Evolutionary conservation across 2,113 vertebrate species (phyloP).

Genomic region (Nyctereutes procyonoides): DNA sequence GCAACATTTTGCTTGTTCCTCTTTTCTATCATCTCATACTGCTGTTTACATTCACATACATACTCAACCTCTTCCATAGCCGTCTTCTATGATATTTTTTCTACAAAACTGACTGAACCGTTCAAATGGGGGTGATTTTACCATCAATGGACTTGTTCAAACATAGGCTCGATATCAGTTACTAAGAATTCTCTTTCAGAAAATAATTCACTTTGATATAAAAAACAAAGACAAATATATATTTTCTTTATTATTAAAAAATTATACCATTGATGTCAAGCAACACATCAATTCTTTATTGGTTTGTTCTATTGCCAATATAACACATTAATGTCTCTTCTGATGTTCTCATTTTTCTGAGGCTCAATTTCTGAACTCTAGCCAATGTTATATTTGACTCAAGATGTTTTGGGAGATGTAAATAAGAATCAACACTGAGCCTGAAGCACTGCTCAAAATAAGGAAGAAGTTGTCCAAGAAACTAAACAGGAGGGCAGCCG

Average conservation of each 20-base stretch:
- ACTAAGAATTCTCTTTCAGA: constrained; percentile 7
- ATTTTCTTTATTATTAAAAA: constrained; percentile 33
- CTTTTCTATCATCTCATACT: background rate
- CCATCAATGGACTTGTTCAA: constrained; percentile 16
- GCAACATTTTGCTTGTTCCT: background rate
- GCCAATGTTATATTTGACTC: background rate
- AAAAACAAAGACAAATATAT: constrained; percentile 32
- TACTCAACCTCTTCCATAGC: background rate
- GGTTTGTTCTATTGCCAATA: background rate
- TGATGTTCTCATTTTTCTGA: background rate
- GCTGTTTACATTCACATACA: background rate
- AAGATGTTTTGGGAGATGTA: background rate
- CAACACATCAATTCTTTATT: background rate
- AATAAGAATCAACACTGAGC: background rate
- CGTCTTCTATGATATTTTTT: background rate
- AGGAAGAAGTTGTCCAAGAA: background rate
- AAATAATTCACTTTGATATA: constrained; percentile 22
- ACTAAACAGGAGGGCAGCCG: background rate
- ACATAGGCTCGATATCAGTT: background rate
- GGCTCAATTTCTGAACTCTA: background rate
- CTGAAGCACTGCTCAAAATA: background rate
- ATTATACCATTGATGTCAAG: background rate
- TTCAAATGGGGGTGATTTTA: background rate
- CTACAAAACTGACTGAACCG: background rate
- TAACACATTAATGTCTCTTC: background rate